Base-by-base conservation (phyloP, 2,888 invertebrate species). In the Ophion obscuratus region DNA sequence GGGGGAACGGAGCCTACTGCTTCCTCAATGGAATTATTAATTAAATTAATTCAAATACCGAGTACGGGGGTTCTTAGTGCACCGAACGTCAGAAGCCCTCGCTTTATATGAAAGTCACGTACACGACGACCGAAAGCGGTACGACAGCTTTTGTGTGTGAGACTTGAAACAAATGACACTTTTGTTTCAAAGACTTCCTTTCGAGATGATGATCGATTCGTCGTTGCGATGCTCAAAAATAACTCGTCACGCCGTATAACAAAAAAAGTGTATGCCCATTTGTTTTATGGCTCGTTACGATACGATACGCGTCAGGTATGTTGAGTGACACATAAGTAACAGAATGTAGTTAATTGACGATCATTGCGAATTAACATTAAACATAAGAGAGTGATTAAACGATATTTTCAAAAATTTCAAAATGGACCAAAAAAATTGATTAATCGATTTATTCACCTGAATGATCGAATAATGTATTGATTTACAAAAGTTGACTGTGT, bases 71-170 rank as follows among this genome's bases (percentile, higher is more conserved):
- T 76, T 70, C 24, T 78, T 76, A 44, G 68, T 77, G 73, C 62
- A 68, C 31, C 40, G 76, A 81, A 68, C 80, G 76, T 83, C 67
- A 80, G 44, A 80, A 82, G 83, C 36, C 61, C 75, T 77, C 24
- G 64, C 81, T 89, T 88, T 57, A 47, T 44, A 90, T 77, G 83
- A 78, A 20, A 81, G 87, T 90, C 91, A 91, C 91, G 91, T 90
- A 89, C 67, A 27, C 67, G 71, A 6, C 80, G 86, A 87, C 89
- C 88, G 86, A 89, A 90, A 83, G 70, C 84, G 84, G 84, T 7
- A 40, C 24, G 75, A 75, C 20, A 79, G 53, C 73, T 77, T 78
- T 62, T 61, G 80, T 85, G 84, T 85, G 87, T 88, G 85, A 83
- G 77, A 86, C 81, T 82, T 84, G 6, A 84, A 89, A 88, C 77